phyloP scores from a whole-genome alignment of 1,140 invertebrate genomes.

The Neodiprion lecontei region DNA sequence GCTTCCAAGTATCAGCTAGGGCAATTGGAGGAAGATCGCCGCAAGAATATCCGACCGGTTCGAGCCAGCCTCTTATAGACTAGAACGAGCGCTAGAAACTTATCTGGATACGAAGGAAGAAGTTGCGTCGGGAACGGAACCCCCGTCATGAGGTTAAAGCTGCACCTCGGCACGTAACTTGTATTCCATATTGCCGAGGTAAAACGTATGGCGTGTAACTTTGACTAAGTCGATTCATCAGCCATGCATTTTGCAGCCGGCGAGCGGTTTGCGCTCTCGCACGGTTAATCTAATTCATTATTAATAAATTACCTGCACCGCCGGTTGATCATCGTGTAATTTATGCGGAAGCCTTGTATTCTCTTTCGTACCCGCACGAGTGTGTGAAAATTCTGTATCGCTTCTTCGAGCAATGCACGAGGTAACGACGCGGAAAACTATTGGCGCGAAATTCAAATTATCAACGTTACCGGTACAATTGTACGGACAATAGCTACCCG shows the following conservation, averaged over 20 bases:
- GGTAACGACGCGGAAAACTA: background rate
- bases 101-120: background rate
- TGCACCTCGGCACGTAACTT: no score
- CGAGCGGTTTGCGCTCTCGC: background rate
- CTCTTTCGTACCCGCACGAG: background rate
- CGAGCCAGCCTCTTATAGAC: no score
- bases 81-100: background rate
- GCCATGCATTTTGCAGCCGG: background rate
- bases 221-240: no score
- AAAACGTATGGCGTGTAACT: no score
- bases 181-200: no score
- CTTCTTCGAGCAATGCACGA: background rate
- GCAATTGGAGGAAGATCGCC: background rate
- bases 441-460: background rate
- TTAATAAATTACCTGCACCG: background rate
- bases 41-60: background rate
- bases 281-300: conserved; percentile 4
- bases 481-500: background rate
- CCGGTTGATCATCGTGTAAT: background rate
- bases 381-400: background rate
- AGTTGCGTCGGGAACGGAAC: background rate
- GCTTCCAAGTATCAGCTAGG: background rate
- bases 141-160: background rate
- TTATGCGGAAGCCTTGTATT: background rate
- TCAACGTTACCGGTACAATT: background rate